A percentile compares a stretch with the other conserved stretches of the same genome.
Evolutionary conservation across 2,888 invertebrate genomes (phyloP).

Genomic region (Glaucopsyche alexis): DNA sequence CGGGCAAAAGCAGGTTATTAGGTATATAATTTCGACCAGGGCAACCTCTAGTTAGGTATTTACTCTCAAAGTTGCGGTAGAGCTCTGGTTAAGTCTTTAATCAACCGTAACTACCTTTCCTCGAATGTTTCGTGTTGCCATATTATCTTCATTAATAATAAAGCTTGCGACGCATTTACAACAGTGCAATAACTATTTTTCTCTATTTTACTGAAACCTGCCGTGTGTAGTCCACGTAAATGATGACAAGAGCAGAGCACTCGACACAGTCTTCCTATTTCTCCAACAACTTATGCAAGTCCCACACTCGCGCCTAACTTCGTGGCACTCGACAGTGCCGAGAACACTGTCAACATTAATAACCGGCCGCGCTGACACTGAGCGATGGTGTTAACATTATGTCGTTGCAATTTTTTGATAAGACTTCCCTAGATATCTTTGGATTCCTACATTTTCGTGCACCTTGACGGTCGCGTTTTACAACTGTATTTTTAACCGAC

Average conservation of each 20-base stretch:
- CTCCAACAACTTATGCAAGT: slow-evolving; percentile 50
- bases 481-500: neutral
- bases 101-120: no score
- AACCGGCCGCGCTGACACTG: slow-evolving; percentile 36
- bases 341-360: slow-evolving; percentile 41
- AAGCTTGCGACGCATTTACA: neutral
- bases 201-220: neutral
- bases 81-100: no score
- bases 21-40: no score
- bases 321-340: slow-evolving; percentile 41
- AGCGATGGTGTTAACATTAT: slow-evolving; percentile 35
- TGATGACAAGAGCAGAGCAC: slow-evolving; percentile 41
- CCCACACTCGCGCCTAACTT: slow-evolving; percentile 46
- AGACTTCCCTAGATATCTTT: slow-evolving; percentile 15
- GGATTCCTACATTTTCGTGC: neutral
- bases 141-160: no score
- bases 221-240: slow-evolving; percentile 43
- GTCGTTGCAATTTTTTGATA: slow-evolving; percentile 36
- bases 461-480: neutral
- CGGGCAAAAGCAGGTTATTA: no score
- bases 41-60: no score
- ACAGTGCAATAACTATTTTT: neutral
- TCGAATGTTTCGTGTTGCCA: no score
- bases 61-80: no score
- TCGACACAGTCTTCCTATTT: slow-evolving; percentile 44